Base-by-base conservation (phyloP, 2,113 vertebrate genomes). In the Planiliza haematocheilus region DNA sequence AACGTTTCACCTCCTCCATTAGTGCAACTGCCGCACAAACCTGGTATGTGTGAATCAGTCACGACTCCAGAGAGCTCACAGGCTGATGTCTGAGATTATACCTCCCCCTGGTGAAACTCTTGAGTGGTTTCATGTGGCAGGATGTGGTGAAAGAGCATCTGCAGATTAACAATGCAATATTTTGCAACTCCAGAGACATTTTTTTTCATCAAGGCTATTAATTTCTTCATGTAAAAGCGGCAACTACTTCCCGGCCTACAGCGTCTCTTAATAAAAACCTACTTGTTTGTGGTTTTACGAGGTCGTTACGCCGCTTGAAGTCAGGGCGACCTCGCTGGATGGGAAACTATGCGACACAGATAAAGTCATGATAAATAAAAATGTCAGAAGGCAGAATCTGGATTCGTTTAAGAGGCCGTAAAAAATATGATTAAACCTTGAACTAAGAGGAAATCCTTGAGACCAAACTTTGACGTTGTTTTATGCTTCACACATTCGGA, bases 81-180 rank as follows among this genome's bases (percentile, higher is more conserved):
- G 59, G n/a, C 17, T 41, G 20, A 49, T 77, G 37, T 55, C 2
- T 86, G 48, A 77, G 65, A 50, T 52, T 81, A 61, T 69, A 62
- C 16, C 83, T 55, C 85, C 81, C 77, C 78, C 88, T 86, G 65
- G 62, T 87, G 85, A 66, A 42, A 60, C 0, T 16, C 39, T 30
- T 30, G 34, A 48, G 48, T 9, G 34, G 49, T 14, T 65, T 50
- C 24, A 63, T 7, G 14, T n/a, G 14, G 10, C 6, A 50, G n/a
- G 24, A 41, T 1, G 13, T 30, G 8, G 17, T 20, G 36, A 58
- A 2, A 20, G 41, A 38, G 1, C 1, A 4, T 42, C 45, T 20
- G 20, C 24, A 7, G 7, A 13, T 36, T 10, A 36, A 2, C 6
- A 64, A 12, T 7, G 7, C 0, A 3, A 37, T 34, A 17, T 51